Conservation (phyloP, 1,140 invertebrate genomes). For the Meloidogyne hapla region DNA sequence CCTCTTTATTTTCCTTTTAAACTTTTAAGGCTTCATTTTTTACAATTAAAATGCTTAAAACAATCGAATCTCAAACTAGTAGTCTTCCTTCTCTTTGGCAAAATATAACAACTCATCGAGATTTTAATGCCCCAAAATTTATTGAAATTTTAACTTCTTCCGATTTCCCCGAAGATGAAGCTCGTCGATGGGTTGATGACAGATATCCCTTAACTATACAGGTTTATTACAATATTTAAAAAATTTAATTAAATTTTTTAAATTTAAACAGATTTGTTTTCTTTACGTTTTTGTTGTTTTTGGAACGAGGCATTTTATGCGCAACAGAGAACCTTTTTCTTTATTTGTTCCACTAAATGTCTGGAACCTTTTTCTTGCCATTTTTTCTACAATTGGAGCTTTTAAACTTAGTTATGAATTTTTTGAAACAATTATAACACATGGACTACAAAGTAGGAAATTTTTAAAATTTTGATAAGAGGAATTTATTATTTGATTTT, state of each 20-base stretch:
- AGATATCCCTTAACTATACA: constrained; percentile 58
- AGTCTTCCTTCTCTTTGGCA: constrained; percentile 3
- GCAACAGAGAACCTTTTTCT: constrained; percentile 81
- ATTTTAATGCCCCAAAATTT: no score
- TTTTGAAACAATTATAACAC: constrained; percentile 88
- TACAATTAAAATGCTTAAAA: no score
- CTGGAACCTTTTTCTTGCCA: constrained; percentile 87
- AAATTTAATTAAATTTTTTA: constrained; percentile 16
- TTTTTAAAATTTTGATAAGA: no score
- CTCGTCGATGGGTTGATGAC: constrained; percentile 48
- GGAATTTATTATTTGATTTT: no score
- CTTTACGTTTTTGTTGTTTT: constrained; percentile 92
- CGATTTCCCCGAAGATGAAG: constrained; percentile 49
- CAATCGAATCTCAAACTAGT: no score
- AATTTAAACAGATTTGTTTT: constrained; percentile 66
- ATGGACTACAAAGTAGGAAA: constrained; percentile 68
- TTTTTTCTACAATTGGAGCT: constrained; percentile 85
- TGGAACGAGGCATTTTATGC: constrained; percentile 88
- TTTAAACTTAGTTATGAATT: constrained; percentile 82
- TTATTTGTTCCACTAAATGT: constrained; percentile 78
- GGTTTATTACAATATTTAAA: constrained; percentile 28
- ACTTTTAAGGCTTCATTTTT: no score
- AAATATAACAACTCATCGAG: constrained; percentile 15
- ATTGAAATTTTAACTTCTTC: constrained; percentile 35
- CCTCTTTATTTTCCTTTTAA: no score